Conservation (phyloP, 2,888 invertebrate species). For the Seira sanloemensis region DNA sequence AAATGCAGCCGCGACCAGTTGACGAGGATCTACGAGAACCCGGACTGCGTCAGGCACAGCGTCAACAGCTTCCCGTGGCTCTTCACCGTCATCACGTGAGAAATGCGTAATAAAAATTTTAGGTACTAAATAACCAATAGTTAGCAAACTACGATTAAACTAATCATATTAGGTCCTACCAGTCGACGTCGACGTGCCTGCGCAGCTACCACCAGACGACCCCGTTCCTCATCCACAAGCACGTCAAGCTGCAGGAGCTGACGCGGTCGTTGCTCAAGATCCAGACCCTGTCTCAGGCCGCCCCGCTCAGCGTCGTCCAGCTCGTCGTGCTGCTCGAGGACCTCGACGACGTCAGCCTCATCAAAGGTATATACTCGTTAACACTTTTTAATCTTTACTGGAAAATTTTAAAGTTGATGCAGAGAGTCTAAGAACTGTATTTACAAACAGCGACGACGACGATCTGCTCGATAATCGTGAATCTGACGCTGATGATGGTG, state of each 20-base stretch:
- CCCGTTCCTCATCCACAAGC: neutral
- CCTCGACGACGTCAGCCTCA: slow-evolving; percentile 15
- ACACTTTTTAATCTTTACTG: too few relatives aligned
- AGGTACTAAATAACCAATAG: too few relatives aligned
- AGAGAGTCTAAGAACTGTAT: neutral
- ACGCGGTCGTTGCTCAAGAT: neutral
- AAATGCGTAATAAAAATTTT: too few relatives aligned
- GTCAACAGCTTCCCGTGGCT: slow-evolving; percentile 66
- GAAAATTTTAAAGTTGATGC: too few relatives aligned
- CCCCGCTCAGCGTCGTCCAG: slow-evolving; percentile 17
- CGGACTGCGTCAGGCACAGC: slow-evolving; percentile 58
- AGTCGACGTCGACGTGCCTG: neutral
- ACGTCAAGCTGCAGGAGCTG: slow-evolving; percentile 2
- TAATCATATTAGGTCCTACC: slow-evolving; percentile 23
- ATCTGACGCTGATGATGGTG: slow-evolving; percentile 67
- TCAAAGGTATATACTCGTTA: slow-evolving; percentile 28
- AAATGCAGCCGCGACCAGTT: slow-evolving; percentile 51
- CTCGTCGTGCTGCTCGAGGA: slow-evolving; percentile 15
- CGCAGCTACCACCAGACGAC: neutral
- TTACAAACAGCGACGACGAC: neutral
- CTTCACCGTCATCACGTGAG: slow-evolving; percentile 66
- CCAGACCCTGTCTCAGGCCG: slow-evolving; percentile 34
- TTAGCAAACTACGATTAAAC: too few relatives aligned
- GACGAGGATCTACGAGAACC: slow-evolving; percentile 58
- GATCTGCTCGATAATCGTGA: slow-evolving; percentile 40